Percentiles rank a stretch among this genome's conserved stretches.
phyloP scores from a whole-genome alignment of 2,113 vertebrate species.

The Genyomyrus donnyi region DNA sequence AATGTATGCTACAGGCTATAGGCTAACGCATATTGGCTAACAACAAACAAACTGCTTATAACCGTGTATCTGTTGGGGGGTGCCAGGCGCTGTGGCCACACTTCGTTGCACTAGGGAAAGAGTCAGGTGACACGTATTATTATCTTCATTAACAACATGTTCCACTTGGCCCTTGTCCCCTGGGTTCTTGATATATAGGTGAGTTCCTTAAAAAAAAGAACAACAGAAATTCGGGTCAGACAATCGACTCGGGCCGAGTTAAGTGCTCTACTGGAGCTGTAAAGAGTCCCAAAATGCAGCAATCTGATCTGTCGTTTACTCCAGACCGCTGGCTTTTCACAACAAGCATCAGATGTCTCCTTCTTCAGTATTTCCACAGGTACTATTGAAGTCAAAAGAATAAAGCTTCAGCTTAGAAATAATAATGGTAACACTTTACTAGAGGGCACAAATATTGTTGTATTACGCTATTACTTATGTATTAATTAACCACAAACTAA shows the following conservation, averaged over 20 bases:
- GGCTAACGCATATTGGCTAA: too few species aligned
- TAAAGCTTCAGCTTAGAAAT: background rate
- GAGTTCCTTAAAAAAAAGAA: slow-evolving; percentile 1
- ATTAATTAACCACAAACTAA: background rate
- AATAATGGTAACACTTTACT: background rate
- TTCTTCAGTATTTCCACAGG: background rate
- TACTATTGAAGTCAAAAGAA: background rate
- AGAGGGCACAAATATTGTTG: background rate
- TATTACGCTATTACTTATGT: background rate
- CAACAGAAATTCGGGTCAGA: background rate
- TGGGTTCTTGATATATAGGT: background rate
- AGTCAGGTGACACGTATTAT: background rate
- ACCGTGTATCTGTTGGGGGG: background rate
- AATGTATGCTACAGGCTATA: too few species aligned
- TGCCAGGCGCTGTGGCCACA: background rate
- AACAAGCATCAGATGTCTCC: background rate
- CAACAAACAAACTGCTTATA: background rate
- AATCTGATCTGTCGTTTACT: background rate
- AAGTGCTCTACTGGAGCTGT: background rate
- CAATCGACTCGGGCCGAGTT: background rate
- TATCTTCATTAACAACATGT: background rate
- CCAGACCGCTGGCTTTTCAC: background rate
- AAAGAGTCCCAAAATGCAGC: background rate
- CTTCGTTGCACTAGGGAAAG: background rate
- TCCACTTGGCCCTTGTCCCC: background rate